Percentiles rank a stretch among this genome's conserved stretches.
Conservation (phyloP, 2,888 invertebrate species). For the Barypeithes pellucidus region DNA sequence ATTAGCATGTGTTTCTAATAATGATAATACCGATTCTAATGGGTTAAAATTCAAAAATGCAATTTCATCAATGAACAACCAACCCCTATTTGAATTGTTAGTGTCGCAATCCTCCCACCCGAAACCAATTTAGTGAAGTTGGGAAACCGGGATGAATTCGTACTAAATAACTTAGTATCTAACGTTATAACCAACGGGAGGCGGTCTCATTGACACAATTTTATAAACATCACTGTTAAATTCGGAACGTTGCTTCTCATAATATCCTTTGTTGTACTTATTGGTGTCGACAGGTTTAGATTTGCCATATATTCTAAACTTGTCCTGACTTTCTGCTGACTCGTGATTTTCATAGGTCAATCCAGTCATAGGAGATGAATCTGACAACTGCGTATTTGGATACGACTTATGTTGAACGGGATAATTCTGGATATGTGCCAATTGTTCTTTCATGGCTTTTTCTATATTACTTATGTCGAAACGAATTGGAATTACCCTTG, state of each 20-base stretch:
- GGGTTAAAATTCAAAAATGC: too few species aligned
- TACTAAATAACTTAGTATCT: neutral
- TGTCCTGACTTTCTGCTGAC: neutral
- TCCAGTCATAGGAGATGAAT: neutral
- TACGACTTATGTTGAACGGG: neutral
- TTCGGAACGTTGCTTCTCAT: neutral
- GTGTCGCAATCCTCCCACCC: too few species aligned
- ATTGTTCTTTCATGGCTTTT: conserved; percentile 33
- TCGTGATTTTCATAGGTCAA: conserved; percentile 19
- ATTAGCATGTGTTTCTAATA: too few species aligned
- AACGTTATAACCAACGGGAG: conserved; percentile 27
- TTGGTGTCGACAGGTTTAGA: conserved; percentile 7
- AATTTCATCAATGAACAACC: too few species aligned
- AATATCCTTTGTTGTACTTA: neutral
- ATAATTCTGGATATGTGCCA: conserved; percentile 13
- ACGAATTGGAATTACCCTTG: conserved; percentile 42
- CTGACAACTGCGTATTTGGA: neutral
- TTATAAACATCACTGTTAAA: conserved; percentile 40
- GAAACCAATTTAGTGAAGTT: too few species aligned
- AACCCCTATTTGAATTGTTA: too few species aligned
- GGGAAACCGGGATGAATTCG: too few species aligned
- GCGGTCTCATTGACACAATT: conserved; percentile 48
- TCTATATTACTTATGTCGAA: conserved; percentile 45
- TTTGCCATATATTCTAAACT: conserved; percentile 29
- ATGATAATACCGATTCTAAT: too few species aligned